Conservation (phyloP, 2,113 vertebrate genomes). For the Grammomys surdaster region DNA sequence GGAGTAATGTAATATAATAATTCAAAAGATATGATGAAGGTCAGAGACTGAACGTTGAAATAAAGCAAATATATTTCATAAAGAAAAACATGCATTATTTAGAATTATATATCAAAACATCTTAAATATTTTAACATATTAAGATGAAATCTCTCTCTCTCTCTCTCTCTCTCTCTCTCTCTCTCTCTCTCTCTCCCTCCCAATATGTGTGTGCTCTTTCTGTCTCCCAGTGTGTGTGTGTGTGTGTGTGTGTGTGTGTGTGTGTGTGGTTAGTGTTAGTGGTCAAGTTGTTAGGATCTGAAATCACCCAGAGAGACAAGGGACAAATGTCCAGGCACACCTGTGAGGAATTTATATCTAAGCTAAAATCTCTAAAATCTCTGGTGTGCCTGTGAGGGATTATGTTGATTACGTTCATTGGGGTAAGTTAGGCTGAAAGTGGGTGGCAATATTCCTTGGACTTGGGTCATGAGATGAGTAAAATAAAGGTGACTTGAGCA, state of each 20-base stretch:
- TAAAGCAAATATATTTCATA: constrained; percentile 24
- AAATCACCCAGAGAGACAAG: neutral
- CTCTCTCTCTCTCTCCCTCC: neutral
- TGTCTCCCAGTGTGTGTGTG: neutral
- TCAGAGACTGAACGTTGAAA: neutral
- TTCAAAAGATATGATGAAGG: constrained; percentile 53
- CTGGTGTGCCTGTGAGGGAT: neutral
- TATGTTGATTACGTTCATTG: neutral
- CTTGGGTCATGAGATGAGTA: neutral
- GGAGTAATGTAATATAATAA: neutral
- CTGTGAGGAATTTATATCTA: too few relatives aligned
- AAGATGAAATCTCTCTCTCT: neutral
- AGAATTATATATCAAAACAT: neutral
- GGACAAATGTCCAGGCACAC: neutral
- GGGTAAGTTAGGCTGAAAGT: neutral
- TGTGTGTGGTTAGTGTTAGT: neutral
- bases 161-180: neutral
- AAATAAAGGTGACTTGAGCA: too few relatives aligned
- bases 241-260: neutral
- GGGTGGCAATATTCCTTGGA: too few relatives aligned
- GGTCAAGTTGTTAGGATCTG: neutral
- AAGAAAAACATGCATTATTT: constrained; percentile 58
- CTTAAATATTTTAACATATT: constrained; percentile 50
- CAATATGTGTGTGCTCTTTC: neutral
- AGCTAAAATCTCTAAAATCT: neutral